These are phyloP conservation scores for Neodiprion lecontei DNA, from an alignment of 1,140 invertebrate species.

Conservation along the genomic window DNA sequence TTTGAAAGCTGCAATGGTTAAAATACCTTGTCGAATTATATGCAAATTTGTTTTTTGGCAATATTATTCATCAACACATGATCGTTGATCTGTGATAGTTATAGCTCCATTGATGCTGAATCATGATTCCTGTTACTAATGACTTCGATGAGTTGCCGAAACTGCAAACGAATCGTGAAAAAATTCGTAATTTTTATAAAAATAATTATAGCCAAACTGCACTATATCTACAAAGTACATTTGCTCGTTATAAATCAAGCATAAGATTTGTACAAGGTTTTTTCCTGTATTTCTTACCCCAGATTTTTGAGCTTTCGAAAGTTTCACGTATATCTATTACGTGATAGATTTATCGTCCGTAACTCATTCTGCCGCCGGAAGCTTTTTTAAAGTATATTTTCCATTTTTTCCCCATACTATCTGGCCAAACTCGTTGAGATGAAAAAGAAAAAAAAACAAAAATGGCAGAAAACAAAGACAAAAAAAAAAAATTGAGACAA, in stretches of 20 bases:
- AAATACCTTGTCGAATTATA: no score
- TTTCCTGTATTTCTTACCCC: background rate
- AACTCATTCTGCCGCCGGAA: background rate
- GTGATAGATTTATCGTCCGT: background rate
- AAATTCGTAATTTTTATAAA: background rate
- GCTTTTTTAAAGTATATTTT: background rate
- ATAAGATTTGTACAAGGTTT: background rate
- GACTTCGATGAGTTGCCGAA: no score
- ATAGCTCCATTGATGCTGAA: no score
- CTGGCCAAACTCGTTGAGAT: background rate
- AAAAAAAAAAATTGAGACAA: background rate
- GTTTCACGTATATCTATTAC: background rate
- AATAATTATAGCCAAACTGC: background rate
- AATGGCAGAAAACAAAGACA: background rate
- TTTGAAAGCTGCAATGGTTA: no score
- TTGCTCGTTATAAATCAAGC: background rate
- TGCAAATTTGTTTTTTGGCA: no score
- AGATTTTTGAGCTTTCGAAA: background rate
- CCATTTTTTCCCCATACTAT: background rate
- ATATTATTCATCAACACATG: no score
- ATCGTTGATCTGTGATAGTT: no score
- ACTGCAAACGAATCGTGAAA: background rate
- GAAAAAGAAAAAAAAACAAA: background rate
- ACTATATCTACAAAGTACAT: background rate
- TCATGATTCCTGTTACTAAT: no score